A percentile compares a stretch with the other conserved stretches of the same genome.
Conservation (phyloP, 2,888 invertebrate genomes). For the Plemyria rubiginata region DNA sequence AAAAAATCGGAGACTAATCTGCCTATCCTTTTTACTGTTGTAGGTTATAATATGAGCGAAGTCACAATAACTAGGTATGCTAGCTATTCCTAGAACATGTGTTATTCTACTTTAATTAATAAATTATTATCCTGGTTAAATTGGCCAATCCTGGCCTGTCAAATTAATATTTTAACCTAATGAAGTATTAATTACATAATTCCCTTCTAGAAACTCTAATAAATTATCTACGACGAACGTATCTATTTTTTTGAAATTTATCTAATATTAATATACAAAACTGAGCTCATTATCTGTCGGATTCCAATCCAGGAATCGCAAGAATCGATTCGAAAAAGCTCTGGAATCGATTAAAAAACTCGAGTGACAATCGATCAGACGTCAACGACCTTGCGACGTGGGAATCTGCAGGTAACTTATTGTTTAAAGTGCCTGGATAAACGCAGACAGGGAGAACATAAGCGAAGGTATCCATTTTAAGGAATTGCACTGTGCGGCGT, state of each 20-base stretch:
- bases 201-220: not conserved
- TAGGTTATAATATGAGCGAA: too few relatives aligned
- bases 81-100: too few relatives aligned
- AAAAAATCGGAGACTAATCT: too few relatives aligned
- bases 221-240: not conserved
- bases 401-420: slow-evolving; percentile 58
- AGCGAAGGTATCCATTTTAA: slow-evolving; percentile 8
- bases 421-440: slow-evolving; percentile 21
- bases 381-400: slow-evolving; percentile 76
- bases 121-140: too few relatives aligned
- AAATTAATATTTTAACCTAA: too few relatives aligned
- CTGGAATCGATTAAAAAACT: slow-evolving; percentile 55
- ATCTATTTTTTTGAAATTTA: not conserved
- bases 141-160: too few relatives aligned
- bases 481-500: slow-evolving; percentile 5
- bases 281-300: slow-evolving; percentile 64
- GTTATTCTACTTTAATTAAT: too few relatives aligned
- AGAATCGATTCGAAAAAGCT: slow-evolving; percentile 68
- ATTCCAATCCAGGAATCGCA: slow-evolving; percentile 55
- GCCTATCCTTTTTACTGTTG: too few relatives aligned
- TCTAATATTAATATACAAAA: slow-evolving; percentile 38
- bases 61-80: too few relatives aligned
- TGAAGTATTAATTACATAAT: too few relatives aligned
- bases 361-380: slow-evolving; percentile 65
- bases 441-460: not conserved